A percentile compares a stretch with the other conserved stretches of the same genome.
These are phyloP conservation scores for Hydrozoanthus tunicans DNA, from an alignment of 64 coral and sea anemone species.

Conservation along the genomic window DNA sequence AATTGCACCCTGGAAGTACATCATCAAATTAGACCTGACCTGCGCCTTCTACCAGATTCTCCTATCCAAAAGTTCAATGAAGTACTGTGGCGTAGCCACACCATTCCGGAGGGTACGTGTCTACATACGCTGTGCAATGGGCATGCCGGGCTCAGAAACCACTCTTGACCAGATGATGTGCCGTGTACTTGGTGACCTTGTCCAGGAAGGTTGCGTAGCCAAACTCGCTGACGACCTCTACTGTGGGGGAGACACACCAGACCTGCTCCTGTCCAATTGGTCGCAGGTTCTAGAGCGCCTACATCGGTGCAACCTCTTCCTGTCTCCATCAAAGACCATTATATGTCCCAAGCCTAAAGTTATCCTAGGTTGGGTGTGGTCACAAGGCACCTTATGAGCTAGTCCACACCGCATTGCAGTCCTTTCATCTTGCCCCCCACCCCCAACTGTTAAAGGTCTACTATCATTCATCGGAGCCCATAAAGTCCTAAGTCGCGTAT, in stretches of 20 bases:
- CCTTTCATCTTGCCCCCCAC: neutral
- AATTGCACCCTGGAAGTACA: neutral
- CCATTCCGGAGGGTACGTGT: neutral
- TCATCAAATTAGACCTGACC: neutral
- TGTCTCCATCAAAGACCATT: neutral
- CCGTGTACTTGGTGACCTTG: neutral
- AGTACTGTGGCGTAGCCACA: neutral
- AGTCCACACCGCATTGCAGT: too few species aligned
- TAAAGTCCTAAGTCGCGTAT: neutral
- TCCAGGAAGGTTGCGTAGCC: neutral
- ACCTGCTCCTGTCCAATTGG: neutral
- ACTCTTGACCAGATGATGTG: neutral
- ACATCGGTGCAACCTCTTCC: too few species aligned
- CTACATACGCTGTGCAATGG: neutral
- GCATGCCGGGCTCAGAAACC: neutral
- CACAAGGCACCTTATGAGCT: neutral
- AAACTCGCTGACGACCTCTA: neutral
- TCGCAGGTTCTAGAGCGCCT: too few species aligned
- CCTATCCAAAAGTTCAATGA: neutral
- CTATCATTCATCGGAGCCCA: constrained; percentile 2
- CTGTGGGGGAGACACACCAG: neutral
- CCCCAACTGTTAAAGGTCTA: neutral
- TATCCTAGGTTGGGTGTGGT: neutral
- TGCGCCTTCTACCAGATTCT: neutral
- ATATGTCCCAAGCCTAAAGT: neutral